These are phyloP conservation scores for Venustaconcha ellipsiformis DNA, from an alignment of 1,140 invertebrate genomes.

Conservation along the genomic window DNA sequence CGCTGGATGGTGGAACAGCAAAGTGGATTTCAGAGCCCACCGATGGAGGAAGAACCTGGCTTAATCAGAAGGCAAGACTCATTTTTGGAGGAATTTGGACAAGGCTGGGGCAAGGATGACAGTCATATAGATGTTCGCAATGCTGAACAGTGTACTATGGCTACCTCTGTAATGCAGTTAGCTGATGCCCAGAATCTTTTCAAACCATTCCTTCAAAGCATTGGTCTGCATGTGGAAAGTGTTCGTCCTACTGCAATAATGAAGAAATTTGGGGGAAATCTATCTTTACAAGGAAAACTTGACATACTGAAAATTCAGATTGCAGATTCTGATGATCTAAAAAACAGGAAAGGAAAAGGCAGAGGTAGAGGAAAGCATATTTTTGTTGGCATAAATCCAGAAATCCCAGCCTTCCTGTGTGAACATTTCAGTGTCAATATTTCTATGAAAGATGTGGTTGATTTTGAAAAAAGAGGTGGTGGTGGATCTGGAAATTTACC, in stretches of 20 bases:
- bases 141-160: slow-evolving; percentile 51
- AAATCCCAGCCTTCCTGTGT: slow-evolving; percentile 91
- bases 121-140: slow-evolving; percentile 54
- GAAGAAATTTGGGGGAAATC: slow-evolving; percentile 89
- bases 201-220: slow-evolving; percentile 65
- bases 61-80: slow-evolving; percentile 53
- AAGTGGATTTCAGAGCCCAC: slow-evolving; percentile 68
- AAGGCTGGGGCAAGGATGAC: slow-evolving; percentile 64
- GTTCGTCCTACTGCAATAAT: slow-evolving; percentile 67
- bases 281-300: slow-evolving; percentile 87
- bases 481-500: slow-evolving; percentile 72
- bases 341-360: slow-evolving; percentile 37
- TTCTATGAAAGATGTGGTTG: slow-evolving; percentile 86
- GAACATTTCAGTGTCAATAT: slow-evolving; percentile 90
- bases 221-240: slow-evolving; percentile 65
- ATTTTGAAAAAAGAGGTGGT: slow-evolving; percentile 87
- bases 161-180: slow-evolving; percentile 63
- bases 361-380: slow-evolving; percentile 48
- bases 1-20: slow-evolving; percentile 95
- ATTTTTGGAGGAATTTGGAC: slow-evolving; percentile 52
- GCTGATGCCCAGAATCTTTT: slow-evolving; percentile 66
- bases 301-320: slow-evolving; percentile 93
- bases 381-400: slow-evolving; percentile 66
- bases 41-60: slow-evolving; percentile 15
- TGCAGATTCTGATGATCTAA: slow-evolving; percentile 75